These are phyloP conservation scores for Sylvicola cinctus DNA, from an alignment of 2,888 invertebrate species.

Conservation along the genomic window DNA sequence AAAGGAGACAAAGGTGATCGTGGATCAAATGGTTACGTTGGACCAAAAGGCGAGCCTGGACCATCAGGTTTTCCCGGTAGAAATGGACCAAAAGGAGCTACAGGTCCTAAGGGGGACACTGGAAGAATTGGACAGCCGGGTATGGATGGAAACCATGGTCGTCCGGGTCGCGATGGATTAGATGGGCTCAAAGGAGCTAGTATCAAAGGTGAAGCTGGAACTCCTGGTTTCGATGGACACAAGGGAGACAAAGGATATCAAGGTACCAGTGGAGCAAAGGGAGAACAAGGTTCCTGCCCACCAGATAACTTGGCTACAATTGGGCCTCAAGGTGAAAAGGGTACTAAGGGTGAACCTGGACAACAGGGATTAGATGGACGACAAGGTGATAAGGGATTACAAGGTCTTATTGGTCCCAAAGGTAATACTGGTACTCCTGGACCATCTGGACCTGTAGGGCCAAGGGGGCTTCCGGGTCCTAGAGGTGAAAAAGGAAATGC, in stretches of 20 bases:
- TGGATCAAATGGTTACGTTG: slow-evolving; percentile 41
- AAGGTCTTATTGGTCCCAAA: slow-evolving; percentile 38
- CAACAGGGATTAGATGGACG: slow-evolving; percentile 34
- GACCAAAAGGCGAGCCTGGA: slow-evolving; percentile 47
- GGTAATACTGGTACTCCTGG: slow-evolving; percentile 38
- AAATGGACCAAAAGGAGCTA: slow-evolving; percentile 45
- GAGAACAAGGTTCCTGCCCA: slow-evolving; percentile 40
- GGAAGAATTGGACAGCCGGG: slow-evolving; percentile 52
- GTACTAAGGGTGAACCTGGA: slow-evolving; percentile 37
- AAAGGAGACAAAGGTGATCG: slow-evolving; percentile 46
- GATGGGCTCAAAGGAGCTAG: slow-evolving; percentile 36
- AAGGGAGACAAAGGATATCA: slow-evolving; percentile 40
- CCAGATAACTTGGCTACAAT: slow-evolving; percentile 23
- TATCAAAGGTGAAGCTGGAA: slow-evolving; percentile 55
- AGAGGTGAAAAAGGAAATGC: slow-evolving; percentile 63
- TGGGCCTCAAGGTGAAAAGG: slow-evolving; percentile 39
- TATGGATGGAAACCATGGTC: slow-evolving; percentile 48
- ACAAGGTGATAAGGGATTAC: slow-evolving; percentile 39
- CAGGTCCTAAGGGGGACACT: slow-evolving; percentile 42
- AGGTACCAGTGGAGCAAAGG: slow-evolving; percentile 37
- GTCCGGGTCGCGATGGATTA: slow-evolving; percentile 28
- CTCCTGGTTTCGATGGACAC: slow-evolving; percentile 34
- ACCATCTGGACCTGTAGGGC: slow-evolving; percentile 41
- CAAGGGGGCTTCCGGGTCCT: slow-evolving; percentile 52
- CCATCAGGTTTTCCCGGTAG: slow-evolving; percentile 43